Evolutionary conservation across 2,888 invertebrate species (phyloP).

Genomic region (Polymixis flavicincta): DNA sequence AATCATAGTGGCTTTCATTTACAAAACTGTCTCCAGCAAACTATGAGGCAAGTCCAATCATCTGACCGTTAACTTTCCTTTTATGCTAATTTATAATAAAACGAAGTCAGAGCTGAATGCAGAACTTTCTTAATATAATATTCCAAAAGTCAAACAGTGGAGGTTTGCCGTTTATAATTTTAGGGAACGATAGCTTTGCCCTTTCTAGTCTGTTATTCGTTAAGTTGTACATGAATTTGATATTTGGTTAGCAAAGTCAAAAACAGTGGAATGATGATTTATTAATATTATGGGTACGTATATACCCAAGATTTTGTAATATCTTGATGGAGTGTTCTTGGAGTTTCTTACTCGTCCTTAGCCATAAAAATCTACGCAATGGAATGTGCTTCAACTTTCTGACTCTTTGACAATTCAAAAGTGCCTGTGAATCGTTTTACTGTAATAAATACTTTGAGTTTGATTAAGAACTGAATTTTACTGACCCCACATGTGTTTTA

Average conservation of each 20-base stretch:
- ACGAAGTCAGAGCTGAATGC: constrained; percentile 64
- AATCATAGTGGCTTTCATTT: constrained; percentile 57
- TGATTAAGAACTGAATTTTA: constrained; percentile 21
- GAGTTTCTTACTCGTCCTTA: background rate
- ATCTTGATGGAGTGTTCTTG: background rate
- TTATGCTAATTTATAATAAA: constrained; percentile 78
- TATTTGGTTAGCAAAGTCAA: constrained; percentile 47
- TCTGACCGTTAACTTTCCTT: constrained; percentile 77
- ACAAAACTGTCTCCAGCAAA: constrained; percentile 59
- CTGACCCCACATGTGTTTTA: constrained; percentile 4
- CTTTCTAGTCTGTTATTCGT: constrained; percentile 62
- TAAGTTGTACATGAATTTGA: constrained; percentile 52
- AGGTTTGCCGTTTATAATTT: constrained; percentile 74
- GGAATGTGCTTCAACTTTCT: background rate
- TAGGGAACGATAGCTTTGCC: constrained; percentile 64
- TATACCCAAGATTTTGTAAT: background rate
- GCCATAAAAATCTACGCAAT: background rate
- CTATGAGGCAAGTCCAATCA: constrained; percentile 68
- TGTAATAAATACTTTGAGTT: background rate
- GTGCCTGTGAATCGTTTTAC: background rate
- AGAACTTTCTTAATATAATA: constrained; percentile 82
- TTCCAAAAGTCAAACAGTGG: constrained; percentile 77
- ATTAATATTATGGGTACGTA: constrained; percentile 8
- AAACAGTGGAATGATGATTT: constrained; percentile 8
- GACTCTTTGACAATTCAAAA: background rate